phyloP scores from a whole-genome alignment of 2,888 invertebrate genomes.

The Caenorhabditis panamensis region DNA sequence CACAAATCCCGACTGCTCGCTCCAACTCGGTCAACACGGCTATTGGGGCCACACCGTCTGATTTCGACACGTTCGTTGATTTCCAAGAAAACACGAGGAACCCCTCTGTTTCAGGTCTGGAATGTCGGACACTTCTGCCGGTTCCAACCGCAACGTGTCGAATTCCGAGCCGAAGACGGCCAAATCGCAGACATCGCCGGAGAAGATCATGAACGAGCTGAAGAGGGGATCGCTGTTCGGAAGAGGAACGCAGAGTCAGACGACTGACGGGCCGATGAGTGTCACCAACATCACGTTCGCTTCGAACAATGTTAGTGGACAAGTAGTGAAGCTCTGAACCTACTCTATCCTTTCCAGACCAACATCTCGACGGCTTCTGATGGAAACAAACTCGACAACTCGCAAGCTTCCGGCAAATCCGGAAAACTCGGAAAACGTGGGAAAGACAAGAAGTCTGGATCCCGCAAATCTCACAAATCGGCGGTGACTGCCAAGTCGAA shows the following conservation, averaged over 20 bases:
- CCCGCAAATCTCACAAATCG: constrained; percentile 17
- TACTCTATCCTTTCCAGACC: constrained; percentile 20
- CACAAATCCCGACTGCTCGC: constrained; percentile 38
- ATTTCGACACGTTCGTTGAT: constrained; percentile 31
- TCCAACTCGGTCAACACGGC: constrained; percentile 53
- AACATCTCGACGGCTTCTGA: constrained; percentile 37
- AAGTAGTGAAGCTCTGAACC: too few relatives aligned
- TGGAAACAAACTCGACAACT: constrained; percentile 17
- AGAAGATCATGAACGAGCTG: constrained; percentile 51
- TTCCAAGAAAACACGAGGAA: not conserved
- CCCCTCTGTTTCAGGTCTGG: constrained; percentile 31
- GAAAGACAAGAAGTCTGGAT: not conserved
- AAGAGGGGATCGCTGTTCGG: constrained; percentile 50
- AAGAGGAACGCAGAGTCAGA: constrained; percentile 18
- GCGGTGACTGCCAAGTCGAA: not conserved
- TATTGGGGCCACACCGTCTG: constrained; percentile 38
- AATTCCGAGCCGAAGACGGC: constrained; percentile 30
- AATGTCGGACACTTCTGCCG: constrained; percentile 54
- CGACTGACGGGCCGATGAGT: constrained; percentile 14
- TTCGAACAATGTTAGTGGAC: constrained; percentile 16
- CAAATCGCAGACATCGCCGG: constrained; percentile 34
- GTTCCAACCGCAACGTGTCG: constrained; percentile 49
- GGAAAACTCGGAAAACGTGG: constrained; percentile 4
- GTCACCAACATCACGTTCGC: constrained; percentile 37
- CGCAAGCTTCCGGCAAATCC: constrained; percentile 9